Conservation (phyloP, 2,113 vertebrate species). For the Theropithecus gelada region DNA sequence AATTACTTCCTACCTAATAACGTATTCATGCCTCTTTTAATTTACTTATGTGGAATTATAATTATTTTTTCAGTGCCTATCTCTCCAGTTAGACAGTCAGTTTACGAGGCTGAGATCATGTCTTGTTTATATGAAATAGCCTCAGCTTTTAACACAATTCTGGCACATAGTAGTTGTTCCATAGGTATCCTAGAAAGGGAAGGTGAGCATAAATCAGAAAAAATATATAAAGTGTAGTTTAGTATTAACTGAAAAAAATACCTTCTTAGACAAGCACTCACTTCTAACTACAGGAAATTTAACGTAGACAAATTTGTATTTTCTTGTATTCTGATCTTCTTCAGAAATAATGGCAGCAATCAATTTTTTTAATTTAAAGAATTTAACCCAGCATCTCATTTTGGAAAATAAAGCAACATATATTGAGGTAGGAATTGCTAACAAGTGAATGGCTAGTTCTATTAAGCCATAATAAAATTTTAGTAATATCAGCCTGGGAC, state of each 20-base stretch:
- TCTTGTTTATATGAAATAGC: neutral
- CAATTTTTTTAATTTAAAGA: constrained; percentile 55
- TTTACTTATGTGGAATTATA: constrained; percentile 53
- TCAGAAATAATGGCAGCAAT: neutral
- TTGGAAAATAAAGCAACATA: constrained; percentile 59
- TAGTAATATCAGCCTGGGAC: constrained; percentile 52
- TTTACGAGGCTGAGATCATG: neutral
- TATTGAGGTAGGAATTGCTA: neutral
- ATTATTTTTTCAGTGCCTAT: neutral
- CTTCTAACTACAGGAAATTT: neutral
- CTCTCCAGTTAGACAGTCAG: neutral
- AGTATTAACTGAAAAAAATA: neutral
- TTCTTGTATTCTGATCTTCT: neutral
- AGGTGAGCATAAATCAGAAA: neutral
- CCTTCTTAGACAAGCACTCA: neutral
- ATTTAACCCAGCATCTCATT: constrained; percentile 37
- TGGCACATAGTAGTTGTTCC: neutral
- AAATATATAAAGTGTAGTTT: neutral
- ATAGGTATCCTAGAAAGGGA: neutral
- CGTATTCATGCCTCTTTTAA: constrained; percentile 33
- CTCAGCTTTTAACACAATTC: neutral
- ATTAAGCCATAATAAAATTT: constrained; percentile 54
- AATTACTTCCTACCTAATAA: constrained; percentile 57
- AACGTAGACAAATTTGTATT: neutral
- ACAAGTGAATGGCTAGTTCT: constrained; percentile 42